Percentiles rank a stretch among this genome's conserved stretches.
phyloP scores from a whole-genome alignment of 2,113 vertebrate genomes.

The Albula goreensis region DNA sequence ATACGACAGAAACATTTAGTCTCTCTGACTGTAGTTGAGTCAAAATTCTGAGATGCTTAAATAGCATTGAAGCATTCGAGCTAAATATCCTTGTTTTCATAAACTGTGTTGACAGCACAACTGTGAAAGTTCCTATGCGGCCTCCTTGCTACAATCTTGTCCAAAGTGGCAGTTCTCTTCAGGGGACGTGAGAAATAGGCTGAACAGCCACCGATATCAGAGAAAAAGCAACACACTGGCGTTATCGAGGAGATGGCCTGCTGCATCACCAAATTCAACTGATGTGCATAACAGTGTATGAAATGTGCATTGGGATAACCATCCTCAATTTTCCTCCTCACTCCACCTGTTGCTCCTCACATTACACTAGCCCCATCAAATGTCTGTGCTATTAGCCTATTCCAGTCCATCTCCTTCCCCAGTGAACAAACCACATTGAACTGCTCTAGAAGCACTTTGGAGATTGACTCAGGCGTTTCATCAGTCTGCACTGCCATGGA shows the following conservation, averaged over 20 bases:
- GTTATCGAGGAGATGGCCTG: no score
- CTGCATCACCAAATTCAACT: no score
- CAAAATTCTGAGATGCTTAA: conserved; percentile 10
- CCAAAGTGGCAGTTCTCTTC: not conserved
- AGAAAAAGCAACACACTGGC: no score
- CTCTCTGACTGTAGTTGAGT: conserved; percentile 27
- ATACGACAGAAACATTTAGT: conserved; percentile 3
- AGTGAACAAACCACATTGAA: not conserved
- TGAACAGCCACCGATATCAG: not conserved
- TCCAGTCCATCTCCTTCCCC: no score
- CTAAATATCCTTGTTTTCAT: conserved; percentile 20
- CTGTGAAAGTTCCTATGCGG: conserved; percentile 18
- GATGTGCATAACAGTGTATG: no score
- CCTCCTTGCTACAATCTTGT: not conserved
- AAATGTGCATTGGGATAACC: no score
- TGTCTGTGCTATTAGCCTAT: no score
- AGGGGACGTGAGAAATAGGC: conserved; percentile 6
- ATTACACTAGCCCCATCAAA: not conserved
- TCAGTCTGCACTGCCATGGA: not conserved
- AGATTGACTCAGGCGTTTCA: not conserved
- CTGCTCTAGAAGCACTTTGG: not conserved
- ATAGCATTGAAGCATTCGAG: conserved; percentile 15
- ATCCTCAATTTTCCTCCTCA: no score
- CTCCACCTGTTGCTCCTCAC: not conserved
- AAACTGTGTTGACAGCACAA: conserved; percentile 16